Percentiles rank a stretch among this genome's conserved stretches.
Evolutionary conservation across 2,113 vertebrate genomes (phyloP).

Genomic region (Columba livia): DNA sequence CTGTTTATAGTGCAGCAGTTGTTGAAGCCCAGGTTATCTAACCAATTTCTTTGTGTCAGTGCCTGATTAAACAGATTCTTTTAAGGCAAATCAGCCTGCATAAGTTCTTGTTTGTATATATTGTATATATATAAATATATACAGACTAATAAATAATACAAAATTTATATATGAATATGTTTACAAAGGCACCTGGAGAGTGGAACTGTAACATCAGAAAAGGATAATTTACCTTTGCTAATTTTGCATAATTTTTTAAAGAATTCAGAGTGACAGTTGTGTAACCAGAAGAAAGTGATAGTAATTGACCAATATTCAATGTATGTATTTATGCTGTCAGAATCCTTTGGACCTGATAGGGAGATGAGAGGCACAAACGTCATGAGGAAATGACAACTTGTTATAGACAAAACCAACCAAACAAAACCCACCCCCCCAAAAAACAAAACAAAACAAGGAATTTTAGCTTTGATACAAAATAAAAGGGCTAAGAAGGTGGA

Average conservation of each 20-base stretch:
- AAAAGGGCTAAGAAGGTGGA: accelerated
- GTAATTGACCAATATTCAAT: background rate
- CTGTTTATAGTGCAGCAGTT: background rate
- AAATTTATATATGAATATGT: background rate
- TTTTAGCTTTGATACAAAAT: background rate
- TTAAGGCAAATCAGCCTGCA: background rate
- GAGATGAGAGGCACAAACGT: background rate
- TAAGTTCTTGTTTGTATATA: background rate
- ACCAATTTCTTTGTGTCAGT: background rate
- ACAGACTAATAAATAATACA: background rate
- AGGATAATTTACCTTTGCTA: background rate
- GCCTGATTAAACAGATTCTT: background rate
- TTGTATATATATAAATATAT: background rate
- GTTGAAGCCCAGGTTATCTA: background rate
- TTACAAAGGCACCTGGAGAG: background rate
- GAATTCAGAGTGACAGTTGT: background rate
- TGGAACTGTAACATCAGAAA: background rate
- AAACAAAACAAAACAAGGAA: background rate
- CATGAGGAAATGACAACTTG: background rate
- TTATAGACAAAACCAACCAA: background rate
- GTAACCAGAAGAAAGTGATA: background rate
- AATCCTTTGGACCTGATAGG: background rate
- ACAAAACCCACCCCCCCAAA: background rate
- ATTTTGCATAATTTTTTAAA: background rate
- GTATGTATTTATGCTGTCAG: background rate